Conservation (phyloP, 2,888 invertebrate species). For the Steromphala cineraria region DNA sequence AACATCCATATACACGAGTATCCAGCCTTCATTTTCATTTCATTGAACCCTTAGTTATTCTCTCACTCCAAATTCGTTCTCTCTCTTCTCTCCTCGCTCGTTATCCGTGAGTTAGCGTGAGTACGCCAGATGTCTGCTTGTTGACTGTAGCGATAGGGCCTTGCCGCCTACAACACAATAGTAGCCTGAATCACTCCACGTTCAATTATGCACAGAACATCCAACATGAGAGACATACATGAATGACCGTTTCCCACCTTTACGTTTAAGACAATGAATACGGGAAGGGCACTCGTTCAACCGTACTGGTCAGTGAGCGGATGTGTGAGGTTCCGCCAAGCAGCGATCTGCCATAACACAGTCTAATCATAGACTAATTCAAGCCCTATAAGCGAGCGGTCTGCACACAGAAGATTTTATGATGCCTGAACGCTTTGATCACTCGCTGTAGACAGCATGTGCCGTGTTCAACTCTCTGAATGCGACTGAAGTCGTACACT, state of each 20-base stretch:
- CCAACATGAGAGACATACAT: background rate
- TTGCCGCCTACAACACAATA: constrained; percentile 4
- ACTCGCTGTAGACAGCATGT: too few relatives aligned
- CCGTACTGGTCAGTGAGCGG: background rate
- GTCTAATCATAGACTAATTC: background rate
- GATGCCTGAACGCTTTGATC: too few relatives aligned
- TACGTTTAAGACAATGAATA: background rate
- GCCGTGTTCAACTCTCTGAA: too few relatives aligned
- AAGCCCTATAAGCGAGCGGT: too few relatives aligned
- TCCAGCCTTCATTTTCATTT: background rate
- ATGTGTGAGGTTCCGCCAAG: background rate
- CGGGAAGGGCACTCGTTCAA: background rate
- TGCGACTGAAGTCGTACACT: too few relatives aligned
- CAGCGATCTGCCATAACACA: background rate
- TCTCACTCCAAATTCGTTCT: background rate
- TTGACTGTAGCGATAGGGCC: background rate
- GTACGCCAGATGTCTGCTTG: background rate
- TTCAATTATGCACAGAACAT: background rate
- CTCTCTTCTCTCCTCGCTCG: background rate
- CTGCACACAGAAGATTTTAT: too few relatives aligned
- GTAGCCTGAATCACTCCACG: background rate
- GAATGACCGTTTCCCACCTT: too few relatives aligned
- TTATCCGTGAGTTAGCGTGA: background rate
- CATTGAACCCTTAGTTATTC: background rate
- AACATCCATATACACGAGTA: background rate